Evolutionary conservation across 2,113 vertebrate genomes (phyloP).

Genomic region (Calcarius ornatus): DNA sequence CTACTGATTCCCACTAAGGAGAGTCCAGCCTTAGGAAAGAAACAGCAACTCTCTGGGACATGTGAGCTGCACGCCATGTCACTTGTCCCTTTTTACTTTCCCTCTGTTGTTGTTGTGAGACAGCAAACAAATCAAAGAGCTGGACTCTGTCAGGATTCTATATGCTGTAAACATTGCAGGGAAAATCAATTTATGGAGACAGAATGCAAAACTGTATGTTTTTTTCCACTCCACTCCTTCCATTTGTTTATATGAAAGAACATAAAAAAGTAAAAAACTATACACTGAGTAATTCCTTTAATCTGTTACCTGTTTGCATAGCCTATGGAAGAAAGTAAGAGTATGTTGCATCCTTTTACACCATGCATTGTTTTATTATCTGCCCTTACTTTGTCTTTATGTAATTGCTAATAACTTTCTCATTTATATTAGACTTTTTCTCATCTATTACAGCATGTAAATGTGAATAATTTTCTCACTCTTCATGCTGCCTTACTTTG

Average conservation of each 20-base stretch:
- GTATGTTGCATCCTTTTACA: background rate
- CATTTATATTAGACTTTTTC: background rate
- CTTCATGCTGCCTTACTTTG: background rate
- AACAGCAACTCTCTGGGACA: background rate
- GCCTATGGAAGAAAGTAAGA: background rate
- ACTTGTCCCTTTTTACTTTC: background rate
- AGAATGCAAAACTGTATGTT: background rate
- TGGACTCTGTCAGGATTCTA: background rate
- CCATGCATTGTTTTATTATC: background rate
- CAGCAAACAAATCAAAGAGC: background rate
- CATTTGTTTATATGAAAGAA: background rate
- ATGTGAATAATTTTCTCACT: background rate
- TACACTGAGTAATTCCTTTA: background rate
- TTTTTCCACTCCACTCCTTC: background rate
- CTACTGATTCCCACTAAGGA: background rate
- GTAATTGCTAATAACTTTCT: background rate
- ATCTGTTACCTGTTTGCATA: background rate
- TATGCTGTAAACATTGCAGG: background rate
- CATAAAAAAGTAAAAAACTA: background rate
- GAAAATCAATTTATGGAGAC: background rate
- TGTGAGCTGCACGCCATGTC: background rate
- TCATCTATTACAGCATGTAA: background rate
- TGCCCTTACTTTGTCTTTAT: background rate
- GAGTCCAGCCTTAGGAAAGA: background rate
- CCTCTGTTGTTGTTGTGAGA: accelerated